Base-by-base conservation (phyloP, 1,140 invertebrate species). In the Pseudomyrmex sp. region DNA sequence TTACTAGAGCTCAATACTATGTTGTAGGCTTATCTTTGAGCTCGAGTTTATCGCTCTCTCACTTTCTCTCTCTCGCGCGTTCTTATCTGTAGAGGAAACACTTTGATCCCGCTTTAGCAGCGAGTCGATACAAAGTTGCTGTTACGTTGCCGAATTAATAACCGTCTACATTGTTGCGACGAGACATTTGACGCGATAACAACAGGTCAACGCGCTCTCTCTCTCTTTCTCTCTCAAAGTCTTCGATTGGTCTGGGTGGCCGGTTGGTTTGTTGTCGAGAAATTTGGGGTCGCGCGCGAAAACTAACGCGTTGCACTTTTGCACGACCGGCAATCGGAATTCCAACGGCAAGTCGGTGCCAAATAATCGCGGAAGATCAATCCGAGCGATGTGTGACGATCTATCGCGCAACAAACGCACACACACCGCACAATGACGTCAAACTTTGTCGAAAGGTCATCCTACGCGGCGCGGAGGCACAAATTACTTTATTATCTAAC, bases 401-500 rank as follows among this genome's bases (percentile, higher is more conserved):
- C 20, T 72, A 72, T 80, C 46, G 50, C 46, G 48, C 26, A 75
- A 75, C 48, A 63, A 75, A 26, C 13, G 59, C 54, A 35, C 26
- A 75, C 52, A 10, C 13, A 26, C 54, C 61, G 2, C 26, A 48
- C 69, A 65, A 13, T 82, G 79, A 82, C 70, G 79, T 82, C 70
- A 82, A 75, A 26, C 48, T 75, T 59, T 72, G 4, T 52, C 44
- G 58, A 75, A 44, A 82, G 58, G 48, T 75, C 46, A 59, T 44
- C 35, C 35, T 46, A 58, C 68, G 58, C 15, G 75, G 23, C 52
- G 26, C n/a, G 20, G 48, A 35, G 61, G 52, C 58, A 26, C 48
- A 56, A 75, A 48, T 26, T 44, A 35, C 15, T 54, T 75, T 54
- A 75, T 82, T 62, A 75, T 62, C 74, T 82, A 74, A 82, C 54